These are phyloP conservation scores for Enteromius paludinosus DNA, from an alignment of 2,797 vertebrate genomes.

Conservation along the genomic window DNA sequence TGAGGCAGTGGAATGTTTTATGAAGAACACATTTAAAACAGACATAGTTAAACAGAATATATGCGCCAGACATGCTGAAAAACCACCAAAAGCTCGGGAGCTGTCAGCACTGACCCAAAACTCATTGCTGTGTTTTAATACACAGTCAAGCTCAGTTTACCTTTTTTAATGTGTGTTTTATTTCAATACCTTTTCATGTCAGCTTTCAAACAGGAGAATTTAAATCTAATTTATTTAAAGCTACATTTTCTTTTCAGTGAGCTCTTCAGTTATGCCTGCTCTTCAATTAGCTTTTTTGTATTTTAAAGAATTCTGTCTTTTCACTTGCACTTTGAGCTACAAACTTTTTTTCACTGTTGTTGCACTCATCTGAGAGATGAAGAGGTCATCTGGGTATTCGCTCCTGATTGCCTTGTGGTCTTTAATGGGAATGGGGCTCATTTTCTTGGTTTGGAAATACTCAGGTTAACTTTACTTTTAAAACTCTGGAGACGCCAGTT, in stretches of 20 bases:
- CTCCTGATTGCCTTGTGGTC: constrained; percentile 57
- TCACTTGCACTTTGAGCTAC: neutral
- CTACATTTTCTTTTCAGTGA: neutral
- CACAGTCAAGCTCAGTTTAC: neutral
- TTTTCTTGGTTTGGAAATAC: constrained; percentile 47
- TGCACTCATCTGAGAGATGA: constrained; percentile 31
- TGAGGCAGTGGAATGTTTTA: neutral
- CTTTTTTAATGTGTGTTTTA: neutral
- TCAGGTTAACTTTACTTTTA: constrained; percentile 52
- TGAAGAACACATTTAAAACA: constrained; percentile 9
- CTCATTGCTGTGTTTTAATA: neutral
- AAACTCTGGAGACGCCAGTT: constrained; percentile 49
- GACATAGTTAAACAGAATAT: constrained; percentile 4
- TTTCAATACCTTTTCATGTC: neutral
- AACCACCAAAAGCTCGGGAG: neutral
- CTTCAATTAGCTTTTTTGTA: neutral
- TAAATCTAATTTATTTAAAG: neutral
- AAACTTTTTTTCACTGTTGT: neutral
- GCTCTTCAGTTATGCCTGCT: neutral
- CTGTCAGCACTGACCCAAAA: neutral
- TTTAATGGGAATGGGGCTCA: constrained; percentile 51
- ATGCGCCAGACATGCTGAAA: neutral
- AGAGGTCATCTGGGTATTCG: constrained; percentile 30
- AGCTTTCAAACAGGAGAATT: neutral
- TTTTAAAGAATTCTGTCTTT: neutral